phyloP scores from a whole-genome alignment of 2,113 vertebrate species.

The Phrynosoma platyrhinos region DNA sequence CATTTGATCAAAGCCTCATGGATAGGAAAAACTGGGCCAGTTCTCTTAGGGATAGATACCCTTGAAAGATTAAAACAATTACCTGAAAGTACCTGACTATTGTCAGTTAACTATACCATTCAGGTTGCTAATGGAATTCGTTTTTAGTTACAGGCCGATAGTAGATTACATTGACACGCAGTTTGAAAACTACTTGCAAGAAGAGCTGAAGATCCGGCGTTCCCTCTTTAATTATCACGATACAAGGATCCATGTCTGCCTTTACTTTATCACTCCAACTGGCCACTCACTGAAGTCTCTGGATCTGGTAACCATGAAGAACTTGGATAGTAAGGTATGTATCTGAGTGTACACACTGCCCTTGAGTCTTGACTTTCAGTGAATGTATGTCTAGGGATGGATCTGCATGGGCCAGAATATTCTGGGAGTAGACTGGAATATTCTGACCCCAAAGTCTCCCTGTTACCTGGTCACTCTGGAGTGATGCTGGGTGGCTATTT shows the following conservation, averaged over 20 bases:
- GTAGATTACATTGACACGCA: conserved; percentile 98
- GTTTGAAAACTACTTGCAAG: conserved; percentile 98
- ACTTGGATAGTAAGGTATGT: conserved; percentile 95
- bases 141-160: conserved; percentile 96
- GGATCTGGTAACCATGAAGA: conserved; percentile 98
- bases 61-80: background rate
- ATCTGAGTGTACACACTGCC: fast-evolving
- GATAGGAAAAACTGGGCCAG: background rate
- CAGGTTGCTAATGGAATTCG: conserved; percentile 74
- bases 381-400: too few relatives aligned
- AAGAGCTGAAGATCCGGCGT: conserved; percentile 97
- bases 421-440: too few relatives aligned
- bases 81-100: background rate
- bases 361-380: background rate
- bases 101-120: background rate
- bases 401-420: too few relatives aligned
- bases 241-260: conserved; percentile 95
- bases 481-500: too few relatives aligned
- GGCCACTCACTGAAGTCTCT: conserved; percentile 97
- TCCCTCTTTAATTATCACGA: conserved; percentile 98
- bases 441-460: too few relatives aligned
- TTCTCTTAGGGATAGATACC: fast-evolving
- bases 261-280: conserved; percentile 98
- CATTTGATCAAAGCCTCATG: background rate
- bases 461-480: too few relatives aligned